Base-by-base conservation (phyloP, 2,888 invertebrate genomes). In the Spodoptera exigua region DNA sequence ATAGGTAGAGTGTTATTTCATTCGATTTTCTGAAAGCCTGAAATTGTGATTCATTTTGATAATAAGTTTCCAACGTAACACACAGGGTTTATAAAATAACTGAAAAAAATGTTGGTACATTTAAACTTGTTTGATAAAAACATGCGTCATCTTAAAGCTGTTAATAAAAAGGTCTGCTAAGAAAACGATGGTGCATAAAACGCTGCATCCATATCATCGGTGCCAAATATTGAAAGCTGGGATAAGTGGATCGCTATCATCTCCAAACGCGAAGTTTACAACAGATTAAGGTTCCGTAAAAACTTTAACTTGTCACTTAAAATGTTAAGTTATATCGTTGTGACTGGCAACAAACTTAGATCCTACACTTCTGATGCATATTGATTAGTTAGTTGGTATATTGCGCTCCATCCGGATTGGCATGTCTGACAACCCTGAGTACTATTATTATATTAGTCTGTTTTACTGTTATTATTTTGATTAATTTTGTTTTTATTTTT, bases 241-340 rank as follows among this genome's bases (percentile, higher is more conserved):
- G 51, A 16, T 32, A 59, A 66, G 35, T 59, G 13, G 39, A 18
- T 34, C 9, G 27, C 35, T 5, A 35, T 47, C 14, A 21, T 45
- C 17, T 47, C 35, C 27, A 13, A 45, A 36, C 43, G 2, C 7
- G 11, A 14, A 52, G 35, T 44, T 59, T 12, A 35, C n/a, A 1
- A 7, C 47, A 32, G 43, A 48, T 60, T 67, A 58, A 1, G 17
- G 4, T 11, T 11, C 13, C 5, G 46, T 47, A 39, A 40, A 52
- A 16, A 62, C 45, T 67, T 32, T 12, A 51, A 18, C 18, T n/a
- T 0, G 5, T 18, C 43, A 36, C 52, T 47, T n/a, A 52, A 32
- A 65, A 40, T 14, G 67, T 59, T 9, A 4, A 43, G n/a, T n/a
- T 39, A 44, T 9, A n/a, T 17, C 10, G 14, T 11, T 39, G 7